Conservation (phyloP, 1,140 invertebrate genomes). For the Achroia grisella region DNA sequence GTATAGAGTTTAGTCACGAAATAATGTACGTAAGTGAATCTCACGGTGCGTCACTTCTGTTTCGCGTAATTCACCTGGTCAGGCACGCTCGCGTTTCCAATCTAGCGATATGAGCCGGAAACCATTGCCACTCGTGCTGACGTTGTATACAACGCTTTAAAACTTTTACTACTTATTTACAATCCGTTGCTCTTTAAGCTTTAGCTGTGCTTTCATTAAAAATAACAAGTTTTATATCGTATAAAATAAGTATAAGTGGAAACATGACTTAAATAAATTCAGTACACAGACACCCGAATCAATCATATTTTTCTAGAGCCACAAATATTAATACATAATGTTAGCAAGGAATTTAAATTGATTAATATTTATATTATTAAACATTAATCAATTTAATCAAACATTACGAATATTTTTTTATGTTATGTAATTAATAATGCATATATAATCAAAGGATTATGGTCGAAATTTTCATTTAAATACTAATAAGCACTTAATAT, state of each 20-base stretch:
- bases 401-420: no score
- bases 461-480: no score
- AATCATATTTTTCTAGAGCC: no score
- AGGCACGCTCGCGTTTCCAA: constrained; percentile 30
- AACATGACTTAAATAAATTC: background rate
- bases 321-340: no score
- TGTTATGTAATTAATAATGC: no score
- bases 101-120: constrained; percentile 39
- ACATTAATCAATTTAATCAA: no score
- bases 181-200: background rate
- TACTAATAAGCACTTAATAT: no score
- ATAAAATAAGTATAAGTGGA: background rate
- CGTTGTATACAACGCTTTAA: constrained; percentile 1
- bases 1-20: constrained; percentile 43
- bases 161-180: constrained; percentile 4
- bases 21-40: constrained; percentile 33
- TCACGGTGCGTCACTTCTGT: constrained; percentile 14
- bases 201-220: background rate
- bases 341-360: no score
- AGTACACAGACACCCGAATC: no score
- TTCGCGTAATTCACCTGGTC: constrained; percentile 28
- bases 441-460: no score
- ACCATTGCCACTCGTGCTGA: constrained; percentile 28
- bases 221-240: background rate
- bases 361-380: no score